Percentiles rank a stretch among this genome's conserved stretches.
These are phyloP conservation scores for Idaea straminata DNA, from an alignment of 2,888 invertebrate genomes.

Conservation along the genomic window DNA sequence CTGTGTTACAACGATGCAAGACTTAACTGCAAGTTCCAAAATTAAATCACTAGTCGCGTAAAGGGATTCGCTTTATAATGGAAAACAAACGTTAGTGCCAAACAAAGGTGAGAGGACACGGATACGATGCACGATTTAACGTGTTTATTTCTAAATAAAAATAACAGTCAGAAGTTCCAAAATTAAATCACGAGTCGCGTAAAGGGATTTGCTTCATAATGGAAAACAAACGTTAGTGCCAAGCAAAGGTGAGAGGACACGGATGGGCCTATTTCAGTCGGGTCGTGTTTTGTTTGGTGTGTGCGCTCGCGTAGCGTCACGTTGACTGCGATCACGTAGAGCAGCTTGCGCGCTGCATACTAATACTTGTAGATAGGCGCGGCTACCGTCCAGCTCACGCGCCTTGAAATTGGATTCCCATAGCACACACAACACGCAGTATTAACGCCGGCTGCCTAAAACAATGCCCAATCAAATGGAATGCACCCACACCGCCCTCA, in stretches of 20 bases:
- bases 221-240: conserved; percentile 36
- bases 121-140: conserved; percentile 16
- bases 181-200: conserved; percentile 5
- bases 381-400: conserved; percentile 12
- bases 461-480: conserved; percentile 72
- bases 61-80: conserved; percentile 1
- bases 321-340: conserved; percentile 57
- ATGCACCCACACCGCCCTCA: conserved; percentile 29
- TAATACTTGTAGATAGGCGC: conserved; percentile 52
- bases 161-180: not conserved
- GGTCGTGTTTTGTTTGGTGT: conserved; percentile 49
- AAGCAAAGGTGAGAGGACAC: conserved; percentile 34
- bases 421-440: conserved; percentile 53
- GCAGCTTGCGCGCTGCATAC: conserved; percentile 49
- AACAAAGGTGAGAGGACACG: conserved; percentile 35
- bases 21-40: too few species aligned
- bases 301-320: conserved; percentile 60
- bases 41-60: conserved; percentile 4
- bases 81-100: conserved; percentile 37
- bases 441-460: conserved; percentile 52
- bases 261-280: conserved; percentile 51
- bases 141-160: not conserved
- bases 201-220: conserved; percentile 3
- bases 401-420: conserved; percentile 65
- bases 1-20: not conserved